Evolutionary conservation across 1,140 invertebrate species (phyloP).

Genomic region (Penaeus japonicus): DNA sequence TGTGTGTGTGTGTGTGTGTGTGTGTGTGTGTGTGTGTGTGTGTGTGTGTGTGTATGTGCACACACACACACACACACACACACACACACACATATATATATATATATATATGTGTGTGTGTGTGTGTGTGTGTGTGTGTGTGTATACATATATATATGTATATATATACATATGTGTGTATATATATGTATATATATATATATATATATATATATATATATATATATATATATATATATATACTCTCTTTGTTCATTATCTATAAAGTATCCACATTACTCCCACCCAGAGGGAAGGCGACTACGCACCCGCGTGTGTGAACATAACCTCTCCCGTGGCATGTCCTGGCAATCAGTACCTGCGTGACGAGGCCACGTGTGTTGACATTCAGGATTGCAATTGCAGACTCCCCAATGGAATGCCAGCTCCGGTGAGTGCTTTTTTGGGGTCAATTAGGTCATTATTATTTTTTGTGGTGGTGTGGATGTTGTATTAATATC

Average conservation of each 20-base stretch:
- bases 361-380: slow-evolving; percentile 75
- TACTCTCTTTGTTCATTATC: background rate
- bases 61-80: background rate
- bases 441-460: too few species aligned
- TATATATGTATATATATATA: too few species aligned
- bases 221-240: too few species aligned
- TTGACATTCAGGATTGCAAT: slow-evolving; percentile 74
- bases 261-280: background rate
- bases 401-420: slow-evolving; percentile 72
- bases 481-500: too few species aligned
- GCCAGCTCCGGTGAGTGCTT: slow-evolving; percentile 69
- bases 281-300: slow-evolving; percentile 59
- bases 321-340: slow-evolving; percentile 22
- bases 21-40: background rate
- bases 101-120: background rate
- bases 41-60: too few species aligned
- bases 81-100: background rate
- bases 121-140: background rate
- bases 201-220: too few species aligned
- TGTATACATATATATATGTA: background rate
- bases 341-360: slow-evolving; percentile 68
- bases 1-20: background rate
- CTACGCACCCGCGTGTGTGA: slow-evolving; percentile 67
- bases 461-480: too few species aligned
- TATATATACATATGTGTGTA: background rate